Percentiles rank a stretch among this genome's conserved stretches.
phyloP scores from a whole-genome alignment of 2,113 vertebrate genomes.

The Cyprinodon tularosa region DNA sequence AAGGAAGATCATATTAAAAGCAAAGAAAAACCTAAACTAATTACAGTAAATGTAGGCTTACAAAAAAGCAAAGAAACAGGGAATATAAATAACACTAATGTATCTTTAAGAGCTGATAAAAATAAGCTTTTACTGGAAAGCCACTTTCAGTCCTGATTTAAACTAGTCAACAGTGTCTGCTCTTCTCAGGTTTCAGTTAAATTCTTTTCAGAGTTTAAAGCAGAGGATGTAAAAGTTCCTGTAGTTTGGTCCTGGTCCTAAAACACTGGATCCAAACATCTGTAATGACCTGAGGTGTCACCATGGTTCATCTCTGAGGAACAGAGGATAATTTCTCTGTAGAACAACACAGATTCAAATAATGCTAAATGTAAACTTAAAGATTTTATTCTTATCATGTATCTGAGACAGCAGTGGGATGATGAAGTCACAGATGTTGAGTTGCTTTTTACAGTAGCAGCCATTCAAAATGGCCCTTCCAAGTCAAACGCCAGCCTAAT shows the following conservation, averaged over 20 bases:
- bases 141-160: neutral
- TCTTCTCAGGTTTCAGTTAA: neutral
- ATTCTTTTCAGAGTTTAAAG: neutral
- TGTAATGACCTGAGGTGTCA: too few relatives aligned
- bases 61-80: too few relatives aligned
- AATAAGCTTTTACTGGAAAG: neutral
- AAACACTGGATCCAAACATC: neutral
- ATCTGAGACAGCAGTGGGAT: too few relatives aligned
- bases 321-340: too few relatives aligned
- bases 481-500: too few relatives aligned
- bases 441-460: too few relatives aligned
- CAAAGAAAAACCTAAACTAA: neutral
- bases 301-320: too few relatives aligned
- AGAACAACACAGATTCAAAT: too few relatives aligned
- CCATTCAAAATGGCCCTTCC: too few relatives aligned
- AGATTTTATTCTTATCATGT: too few relatives aligned
- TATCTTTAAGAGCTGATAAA: neutral
- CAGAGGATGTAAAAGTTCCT: neutral
- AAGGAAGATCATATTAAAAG: neutral
- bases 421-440: too few relatives aligned
- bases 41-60: neutral
- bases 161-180: neutral
- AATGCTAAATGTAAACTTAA: too few relatives aligned
- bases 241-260: neutral
- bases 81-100: neutral